Base-by-base conservation (phyloP, 1,140 invertebrate species). In the Aphidius ervi region DNA sequence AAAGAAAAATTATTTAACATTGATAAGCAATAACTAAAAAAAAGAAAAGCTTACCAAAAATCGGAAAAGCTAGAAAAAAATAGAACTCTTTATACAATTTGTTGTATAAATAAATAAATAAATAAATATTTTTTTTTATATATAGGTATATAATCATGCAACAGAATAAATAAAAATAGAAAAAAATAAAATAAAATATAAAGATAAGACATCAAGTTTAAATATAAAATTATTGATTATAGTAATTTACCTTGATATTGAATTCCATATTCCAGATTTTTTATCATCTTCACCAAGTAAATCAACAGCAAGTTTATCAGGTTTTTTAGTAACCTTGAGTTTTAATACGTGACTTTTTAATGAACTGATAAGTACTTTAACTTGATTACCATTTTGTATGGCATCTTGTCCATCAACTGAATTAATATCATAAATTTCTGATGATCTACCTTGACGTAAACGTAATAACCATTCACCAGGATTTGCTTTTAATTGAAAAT, bases 401-500 rank as follows among this genome's bases (percentile, higher is more conserved):
- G 81, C 79, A 59, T 83, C 81, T 42, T 76, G 76, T 4, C 83
- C 83, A 43, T 83, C 81, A 6, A 82, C 77, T 58, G 71, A 88
- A 20, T 86, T 84, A 68, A 93, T 89, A 69, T 91, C 90, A 73
- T 98, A 99, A 59, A 99, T 94, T 58, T 99, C 95, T 20, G 88
- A 84, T 5, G 95, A 98, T 66, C 94, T 84, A 20, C 97, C 98
- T 55, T 97, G 92, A 49, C 98, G 83, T 9, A 93, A 81, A 10
- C 87, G 82, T 46, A 99, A 78, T 9, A 89, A 77, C 97, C 97
- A 99, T 42, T 93, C 89, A 4, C 98, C 98, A 9, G 97, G 97
- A 76, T 94, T 96, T 0, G 97, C 97, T 79, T 99, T 99, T 3
- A 99, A 79, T 80, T 99, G 96, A 79, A 97, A 97, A 77, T 98